Evolutionary conservation across 2,797 vertebrate species (phyloP), one percentile per base, ranked within the genome.

Genomic region (Liasis olivaceus): DNA sequence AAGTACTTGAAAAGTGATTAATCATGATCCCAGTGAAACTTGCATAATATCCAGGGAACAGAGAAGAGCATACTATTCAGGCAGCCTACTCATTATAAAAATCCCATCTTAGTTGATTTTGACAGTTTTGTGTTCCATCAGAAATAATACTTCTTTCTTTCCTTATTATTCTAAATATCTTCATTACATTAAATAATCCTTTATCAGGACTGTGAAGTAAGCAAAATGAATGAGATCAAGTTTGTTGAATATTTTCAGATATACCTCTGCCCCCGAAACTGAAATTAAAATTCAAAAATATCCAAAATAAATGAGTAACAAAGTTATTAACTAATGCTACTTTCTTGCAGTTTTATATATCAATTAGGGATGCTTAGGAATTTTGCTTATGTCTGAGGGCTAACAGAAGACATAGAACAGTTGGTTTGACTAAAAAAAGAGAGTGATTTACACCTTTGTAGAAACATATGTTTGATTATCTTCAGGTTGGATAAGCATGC

Each of bases 401-500:
- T 58, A 89, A 94, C 88, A 92, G 47, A 93, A 95, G 94, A 81
- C 24, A 92, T 93, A 59, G 13, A 89, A 72, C 54, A 77, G 20
- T 36, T 58, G 62, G 64, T 56, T 81, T 24, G 24, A 88, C 62
- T 62, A 62, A 88, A 7, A 89, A 95, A 95, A 95, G 94, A 91
- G 92, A 88, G 92, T 90, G 92, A 47, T 81, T 81, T 47, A 22
- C 42, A 81, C 72, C 20, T 81, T 81, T 81, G 20, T 22, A 47
- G 36, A 81, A 81, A 24, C 36, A 47, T 47, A 81, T 47, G 72
- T 81, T 56, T 12, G 62, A 17, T 89, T 89, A 58, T n/a, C 28
- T 54, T 89, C 13, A 89, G 54, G 94, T 96, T 96, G 96, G 87
- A 96, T 94, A 94, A 94, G 87, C 87, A 87, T 89, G 85, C 81